Evolutionary conservation across 2,797 vertebrate genomes (phyloP), one percentile per base, ranked within the genome.

Genomic region (Karalla daura): DNA sequence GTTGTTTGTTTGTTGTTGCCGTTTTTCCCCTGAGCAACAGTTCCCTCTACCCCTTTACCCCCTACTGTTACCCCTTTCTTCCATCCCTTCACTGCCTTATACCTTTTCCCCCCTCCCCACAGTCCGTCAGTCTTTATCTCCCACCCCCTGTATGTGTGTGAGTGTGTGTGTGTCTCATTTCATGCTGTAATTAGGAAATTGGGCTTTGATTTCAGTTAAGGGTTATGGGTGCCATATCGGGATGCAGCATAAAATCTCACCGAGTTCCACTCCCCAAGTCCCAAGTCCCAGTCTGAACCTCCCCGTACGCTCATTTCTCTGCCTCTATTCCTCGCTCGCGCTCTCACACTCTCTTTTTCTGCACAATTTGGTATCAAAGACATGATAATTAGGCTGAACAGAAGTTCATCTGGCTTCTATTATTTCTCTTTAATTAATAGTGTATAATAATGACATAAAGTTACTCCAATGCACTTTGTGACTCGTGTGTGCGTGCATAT

Each of bases 371-470:
- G 78, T 90, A 94, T 93, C 91, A 94, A 94, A 94, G 89, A 91
- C 88, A 91, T 92, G 92, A 91, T 94, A 94, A 94, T 94, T 91
- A 94, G 87, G 85, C 88, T 86, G 84, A 89, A 75, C 88, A 88
- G 83, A 89, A 90, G 88, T 94, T 93, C 86, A 91, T 91, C 85
- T 86, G 81, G 76, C 83, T 90, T 91, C 89, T 88, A 92, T 92
- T 93, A 89, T 90, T 89, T 86, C 79, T 85, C 77, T 91, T 91
- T 92, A 92, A 93, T 93, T 92, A 94, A 93, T 90, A 85, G 90
- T 83, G 84, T 88, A 87, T 89, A 81, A 89, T 90, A 90, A 93
- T 76, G 80, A 86, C 84, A 85, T 41, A 72, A 75, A 86, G 79
- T 81, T 83, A 79, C 74, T 79, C 80, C 70, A 17, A 33, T 87